Evolutionary conservation across 2,888 invertebrate species (phyloP), one percentile per base, ranked within the genome.

Genomic region (Andrena haemorrhoa): DNA sequence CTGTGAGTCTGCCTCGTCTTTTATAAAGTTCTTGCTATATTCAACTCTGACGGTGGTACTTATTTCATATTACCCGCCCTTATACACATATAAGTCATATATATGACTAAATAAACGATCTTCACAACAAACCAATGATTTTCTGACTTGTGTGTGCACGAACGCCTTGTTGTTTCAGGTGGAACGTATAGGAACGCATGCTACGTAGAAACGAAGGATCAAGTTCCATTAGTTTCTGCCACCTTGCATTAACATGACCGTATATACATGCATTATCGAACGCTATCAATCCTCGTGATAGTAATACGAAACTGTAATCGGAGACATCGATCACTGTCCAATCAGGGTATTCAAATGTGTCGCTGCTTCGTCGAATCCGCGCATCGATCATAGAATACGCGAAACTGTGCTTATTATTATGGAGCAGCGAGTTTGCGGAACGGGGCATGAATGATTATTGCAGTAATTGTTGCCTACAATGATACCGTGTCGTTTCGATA

Each of bases 11-110:
- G 92, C 92, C 93, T 92, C 92, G 90, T 93, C 93, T 93, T 93
- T 93, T 93, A 93, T 93, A 93, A 93, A 93, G 88, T 93, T 93
- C 93, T 93, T 93, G 93, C 93, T 93, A 93, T 92, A 93, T 93
- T 93, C 93, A 92, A 83, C 49, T 56, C 56, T 26, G 53, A 64
- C 56, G 53, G 47, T 72, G 74, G 83, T 85, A 75, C 79, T 90
- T 77, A 71, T 76, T 84, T 79, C 60, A n/a, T 56, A 53, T 33
- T n/a, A 31, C 64, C 75, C 51, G 8, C 23, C 70, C 82, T 7
- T n/a, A 10, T 61, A 29, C 20, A 61, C 20, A 35, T 56, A 35
- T 4, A 8, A 41, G 31, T 23, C 23, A 23, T 23, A 23, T 23
- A 23, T 23, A 23, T 23, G n/a, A n/a, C n/a, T 64, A 58, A 64